phyloP scores from a whole-genome alignment of 2,797 vertebrate species.

The Heteromormyrus szaboi region DNA sequence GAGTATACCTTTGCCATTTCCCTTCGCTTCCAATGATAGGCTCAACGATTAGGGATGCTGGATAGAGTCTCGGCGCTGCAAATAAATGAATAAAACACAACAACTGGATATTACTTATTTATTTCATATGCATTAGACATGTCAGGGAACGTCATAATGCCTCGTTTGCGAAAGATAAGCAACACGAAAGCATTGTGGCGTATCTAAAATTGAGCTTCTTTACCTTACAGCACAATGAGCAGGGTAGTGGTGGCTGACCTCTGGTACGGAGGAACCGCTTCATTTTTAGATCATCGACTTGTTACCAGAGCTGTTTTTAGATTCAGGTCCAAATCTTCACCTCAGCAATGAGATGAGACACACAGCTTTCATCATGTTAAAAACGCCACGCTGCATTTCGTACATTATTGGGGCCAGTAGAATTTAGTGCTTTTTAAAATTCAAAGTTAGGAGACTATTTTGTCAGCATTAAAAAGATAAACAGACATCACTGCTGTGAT shows the following conservation, averaged over 20 bases:
- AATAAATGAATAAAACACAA: background rate
- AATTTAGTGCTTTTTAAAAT: background rate
- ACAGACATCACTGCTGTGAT: too few relatives aligned
- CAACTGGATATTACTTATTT: background rate
- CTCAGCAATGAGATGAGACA: conserved; percentile 20
- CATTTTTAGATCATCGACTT: conserved; percentile 34
- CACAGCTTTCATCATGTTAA: background rate
- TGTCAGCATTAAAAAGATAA: background rate
- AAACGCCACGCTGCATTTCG: background rate
- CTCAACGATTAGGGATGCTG: background rate
- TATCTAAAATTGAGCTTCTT: background rate
- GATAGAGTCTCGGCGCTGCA: background rate
- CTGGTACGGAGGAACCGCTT: conserved; percentile 25
- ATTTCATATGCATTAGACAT: background rate
- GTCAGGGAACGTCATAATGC: background rate
- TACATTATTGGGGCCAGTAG: background rate
- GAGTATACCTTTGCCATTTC: background rate
- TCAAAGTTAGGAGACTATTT: background rate
- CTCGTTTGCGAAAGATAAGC: background rate
- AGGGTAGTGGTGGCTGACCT: background rate
- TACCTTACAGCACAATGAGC: background rate
- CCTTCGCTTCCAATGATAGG: background rate
- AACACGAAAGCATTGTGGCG: background rate
- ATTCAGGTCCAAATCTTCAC: conserved; percentile 21
- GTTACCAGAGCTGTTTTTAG: conserved; percentile 37